Base-by-base conservation (phyloP, 2,113 vertebrate species). In the Terrapene triunguis region DNA sequence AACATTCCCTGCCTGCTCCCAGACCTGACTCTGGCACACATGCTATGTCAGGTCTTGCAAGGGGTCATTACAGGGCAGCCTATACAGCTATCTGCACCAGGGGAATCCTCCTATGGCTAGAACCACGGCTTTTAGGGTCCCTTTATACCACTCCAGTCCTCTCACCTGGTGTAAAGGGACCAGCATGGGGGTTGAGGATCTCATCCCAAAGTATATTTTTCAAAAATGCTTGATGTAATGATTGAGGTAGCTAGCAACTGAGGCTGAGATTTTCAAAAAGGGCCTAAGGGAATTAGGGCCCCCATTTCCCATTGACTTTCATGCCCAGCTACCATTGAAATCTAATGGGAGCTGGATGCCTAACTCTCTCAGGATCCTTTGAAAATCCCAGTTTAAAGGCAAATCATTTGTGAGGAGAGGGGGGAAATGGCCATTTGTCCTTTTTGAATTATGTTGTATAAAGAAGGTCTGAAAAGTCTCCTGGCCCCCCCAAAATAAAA, bases 1-100 rank as follows among this genome's bases (percentile, higher is more conserved):
- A 96, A 11, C 32, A 80, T 92, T 76, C 51, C 95, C 94, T 91
- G 82, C 59, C 59, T 35, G 32, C 62, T 69, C 35, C 35, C 29
- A 69, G 32, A 16, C 29, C 35, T 69, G 32, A 38, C 65, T 19
- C 35, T 69, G 35, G 65, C 65, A 95, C 2, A 32, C 87, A 95
- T 96, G 92, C 78, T 90, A 57, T 80, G 85, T 93, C 83, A 95
- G 80, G 13, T 17, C 81, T 92, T 92, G 87, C 14, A 65, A 96
- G 78, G 89, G 69, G 84, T 92, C 78, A 62, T 91, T 85, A 72
- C 2, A 88, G 80, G 59, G 94, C 35, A 48, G 62, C 48, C 72
- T 62, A 76, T 62, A 92, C 51, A 27, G 42, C 24, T 80, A 74
- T 54, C 65, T 80, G 85, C 69, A 91, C 88, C 50, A 82, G 13